Evolutionary conservation across 1,140 invertebrate species (phyloP).

Genomic region (Gonatopus flavifemur): DNA sequence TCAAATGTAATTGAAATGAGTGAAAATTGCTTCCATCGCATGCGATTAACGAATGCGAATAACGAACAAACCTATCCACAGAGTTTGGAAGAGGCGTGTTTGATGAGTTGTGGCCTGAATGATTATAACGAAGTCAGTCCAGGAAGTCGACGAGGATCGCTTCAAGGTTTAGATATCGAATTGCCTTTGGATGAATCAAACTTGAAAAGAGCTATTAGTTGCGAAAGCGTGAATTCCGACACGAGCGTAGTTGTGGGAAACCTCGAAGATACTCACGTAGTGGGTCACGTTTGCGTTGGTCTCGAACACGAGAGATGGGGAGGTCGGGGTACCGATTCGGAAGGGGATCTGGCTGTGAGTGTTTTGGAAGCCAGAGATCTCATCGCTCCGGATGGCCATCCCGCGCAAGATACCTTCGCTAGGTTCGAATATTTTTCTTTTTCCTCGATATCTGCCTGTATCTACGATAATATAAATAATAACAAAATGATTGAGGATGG

Average conservation of each 20-base stretch:
- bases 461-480: no score
- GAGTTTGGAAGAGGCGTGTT: constrained; percentile 40
- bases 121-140: constrained; percentile 32
- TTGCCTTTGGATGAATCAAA: constrained; percentile 43
- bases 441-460: background rate
- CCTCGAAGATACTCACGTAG: constrained; percentile 69
- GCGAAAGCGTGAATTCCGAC: constrained; percentile 81
- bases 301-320: constrained; percentile 73
- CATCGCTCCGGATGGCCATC: constrained; percentile 62
- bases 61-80: constrained; percentile 5
- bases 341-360: constrained; percentile 71
- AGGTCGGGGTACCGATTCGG: constrained; percentile 60
- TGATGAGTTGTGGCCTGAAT: constrained; percentile 20
- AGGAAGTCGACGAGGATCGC: constrained; percentile 36
- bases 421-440: constrained; percentile 36
- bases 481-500: no score
- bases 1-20: no score
- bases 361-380: constrained; percentile 77
- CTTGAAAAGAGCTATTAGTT: constrained; percentile 72
- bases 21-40: no score
- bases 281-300: constrained; percentile 76
- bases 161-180: constrained; percentile 45
- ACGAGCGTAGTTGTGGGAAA: constrained; percentile 74
- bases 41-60: no score
- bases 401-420: constrained; percentile 73